Conservation (phyloP, 2,797 vertebrate species). For the Xiphophorus birchmanni region DNA sequence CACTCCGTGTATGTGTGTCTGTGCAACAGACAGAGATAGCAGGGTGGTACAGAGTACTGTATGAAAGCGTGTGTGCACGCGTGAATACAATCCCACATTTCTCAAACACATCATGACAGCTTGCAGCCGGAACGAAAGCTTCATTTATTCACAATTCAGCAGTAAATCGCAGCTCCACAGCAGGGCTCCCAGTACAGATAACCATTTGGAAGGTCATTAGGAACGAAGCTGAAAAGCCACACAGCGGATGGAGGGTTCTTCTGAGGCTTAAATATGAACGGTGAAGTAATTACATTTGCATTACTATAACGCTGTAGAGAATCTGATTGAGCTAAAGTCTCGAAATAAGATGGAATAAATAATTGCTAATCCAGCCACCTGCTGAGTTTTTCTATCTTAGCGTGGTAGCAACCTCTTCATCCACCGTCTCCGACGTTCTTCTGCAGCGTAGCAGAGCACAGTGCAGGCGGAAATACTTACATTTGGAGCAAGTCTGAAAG, state of each 20-base stretch:
- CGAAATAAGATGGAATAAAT: conserved; percentile 22
- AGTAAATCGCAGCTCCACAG: conserved; percentile 67
- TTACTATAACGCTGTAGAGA: conserved; percentile 29
- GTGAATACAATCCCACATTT: conserved; percentile 62
- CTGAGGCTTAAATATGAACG: conserved; percentile 17
- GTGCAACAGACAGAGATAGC: neutral
- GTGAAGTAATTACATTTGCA: conserved; percentile 38
- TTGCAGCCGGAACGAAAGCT: conserved; percentile 74
- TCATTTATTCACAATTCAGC: conserved; percentile 79
- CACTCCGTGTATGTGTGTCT: conserved; percentile 9
- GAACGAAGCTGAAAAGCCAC: conserved; percentile 39
- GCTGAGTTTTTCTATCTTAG: conserved; percentile 37
- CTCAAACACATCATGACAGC: conserved; percentile 78
- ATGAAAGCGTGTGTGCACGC: conserved; percentile 57
- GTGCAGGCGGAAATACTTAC: conserved; percentile 9
- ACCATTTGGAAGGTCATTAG: conserved; percentile 74
- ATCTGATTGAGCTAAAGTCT: conserved; percentile 37
- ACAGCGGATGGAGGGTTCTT: conserved; percentile 21
- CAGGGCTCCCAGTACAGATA: conserved; percentile 58
- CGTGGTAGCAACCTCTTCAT: conserved; percentile 24
- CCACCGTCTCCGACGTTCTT: conserved; percentile 4
- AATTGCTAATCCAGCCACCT: conserved; percentile 32
- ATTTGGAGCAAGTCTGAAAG: conserved; percentile 10
- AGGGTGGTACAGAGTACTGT: neutral
- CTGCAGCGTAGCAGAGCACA: neutral